These are phyloP conservation scores for Axis porcinus DNA, from an alignment of 2,113 vertebrate species.

Conservation along the genomic window DNA sequence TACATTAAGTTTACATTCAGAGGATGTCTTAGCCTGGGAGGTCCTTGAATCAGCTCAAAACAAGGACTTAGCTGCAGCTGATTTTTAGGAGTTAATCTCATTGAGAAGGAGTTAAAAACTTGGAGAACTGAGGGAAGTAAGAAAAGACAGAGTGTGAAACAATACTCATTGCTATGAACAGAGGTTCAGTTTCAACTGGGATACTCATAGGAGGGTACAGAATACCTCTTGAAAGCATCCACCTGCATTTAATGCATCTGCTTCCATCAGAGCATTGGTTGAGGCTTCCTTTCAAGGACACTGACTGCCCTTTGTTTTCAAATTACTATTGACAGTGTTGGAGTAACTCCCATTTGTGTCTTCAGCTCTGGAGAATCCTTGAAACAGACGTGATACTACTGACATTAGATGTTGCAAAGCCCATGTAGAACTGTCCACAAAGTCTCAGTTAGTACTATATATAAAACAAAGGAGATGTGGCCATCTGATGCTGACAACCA, in stretches of 20 bases:
- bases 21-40: not conserved
- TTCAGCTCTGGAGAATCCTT: not conserved
- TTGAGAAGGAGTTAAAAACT: not conserved
- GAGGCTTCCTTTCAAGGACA: not conserved
- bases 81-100: not conserved
- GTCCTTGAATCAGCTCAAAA: not conserved
- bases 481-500: too few species aligned
- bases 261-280: not conserved
- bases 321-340: not conserved
- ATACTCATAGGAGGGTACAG: not conserved
- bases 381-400: not conserved
- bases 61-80: accelerated
- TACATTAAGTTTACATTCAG: not conserved
- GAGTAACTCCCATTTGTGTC: not conserved
- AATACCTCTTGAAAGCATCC: not conserved
- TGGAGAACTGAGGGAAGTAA: not conserved
- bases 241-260: not conserved
- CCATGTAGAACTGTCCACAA: too few species aligned
- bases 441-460: too few species aligned
- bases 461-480: too few species aligned
- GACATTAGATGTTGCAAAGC: not conserved
- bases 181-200: accelerated
- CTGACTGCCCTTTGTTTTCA: not conserved
- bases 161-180: not conserved
- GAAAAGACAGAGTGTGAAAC: not conserved